These are phyloP conservation scores for Bufotes viridis DNA, from an alignment of 2,797 vertebrate species.

Conservation along the genomic window DNA sequence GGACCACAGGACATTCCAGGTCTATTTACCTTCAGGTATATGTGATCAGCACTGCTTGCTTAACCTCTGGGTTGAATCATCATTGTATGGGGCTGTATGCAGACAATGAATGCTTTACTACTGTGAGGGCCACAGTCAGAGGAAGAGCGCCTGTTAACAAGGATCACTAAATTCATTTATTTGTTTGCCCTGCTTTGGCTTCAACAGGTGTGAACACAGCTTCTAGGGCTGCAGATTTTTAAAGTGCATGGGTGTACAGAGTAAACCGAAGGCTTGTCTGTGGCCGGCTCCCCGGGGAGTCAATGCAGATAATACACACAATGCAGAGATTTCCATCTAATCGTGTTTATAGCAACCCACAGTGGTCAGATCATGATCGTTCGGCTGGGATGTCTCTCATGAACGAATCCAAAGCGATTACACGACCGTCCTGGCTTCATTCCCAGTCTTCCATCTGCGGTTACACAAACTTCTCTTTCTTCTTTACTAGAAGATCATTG, in stretches of 20 bases:
- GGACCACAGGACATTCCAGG: slow-evolving; percentile 28
- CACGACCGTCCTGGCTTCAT: slow-evolving; percentile 48
- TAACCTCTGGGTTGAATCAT: slow-evolving; percentile 39
- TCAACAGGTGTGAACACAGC: slow-evolving; percentile 50
- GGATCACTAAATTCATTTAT: slow-evolving; percentile 44
- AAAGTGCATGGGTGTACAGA: slow-evolving; percentile 15
- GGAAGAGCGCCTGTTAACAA: slow-evolving; percentile 16
- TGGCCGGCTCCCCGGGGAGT: neutral
- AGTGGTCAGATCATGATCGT: slow-evolving; percentile 21
- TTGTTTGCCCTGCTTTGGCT: slow-evolving; percentile 30
- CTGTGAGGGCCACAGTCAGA: neutral
- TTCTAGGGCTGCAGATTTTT: slow-evolving; percentile 6
- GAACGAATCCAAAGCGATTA: slow-evolving; percentile 60
- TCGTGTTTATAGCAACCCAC: slow-evolving; percentile 11
- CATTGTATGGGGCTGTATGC: neutral
- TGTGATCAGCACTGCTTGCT: slow-evolving; percentile 36
- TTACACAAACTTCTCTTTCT: slow-evolving; percentile 56
- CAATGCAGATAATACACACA: slow-evolving; percentile 15
- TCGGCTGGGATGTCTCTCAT: slow-evolving; percentile 54
- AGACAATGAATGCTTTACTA: slow-evolving; percentile 45
- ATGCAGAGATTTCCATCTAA: slow-evolving; percentile 38
- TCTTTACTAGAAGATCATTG: slow-evolving; percentile 58
- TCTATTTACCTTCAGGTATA: slow-evolving; percentile 23
- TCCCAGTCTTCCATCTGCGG: slow-evolving; percentile 56
- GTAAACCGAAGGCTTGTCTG: neutral